phyloP scores from a whole-genome alignment of 2,797 vertebrate genomes.

The Rhinichthys osculus region DNA sequence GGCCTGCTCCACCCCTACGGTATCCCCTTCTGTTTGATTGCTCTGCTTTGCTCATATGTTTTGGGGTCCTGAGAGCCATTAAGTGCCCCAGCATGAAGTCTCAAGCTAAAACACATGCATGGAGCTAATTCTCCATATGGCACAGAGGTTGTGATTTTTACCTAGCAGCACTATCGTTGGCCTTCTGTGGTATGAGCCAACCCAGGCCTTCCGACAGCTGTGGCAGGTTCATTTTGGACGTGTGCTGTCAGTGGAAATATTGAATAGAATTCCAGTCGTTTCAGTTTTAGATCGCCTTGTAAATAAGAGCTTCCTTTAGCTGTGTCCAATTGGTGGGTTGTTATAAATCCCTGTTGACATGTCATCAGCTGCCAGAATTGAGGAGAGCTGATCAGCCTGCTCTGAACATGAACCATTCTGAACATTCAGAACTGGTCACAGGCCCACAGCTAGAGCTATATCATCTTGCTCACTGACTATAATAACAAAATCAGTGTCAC shows the following conservation, averaged over 20 bases:
- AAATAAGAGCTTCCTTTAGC: constrained; percentile 43
- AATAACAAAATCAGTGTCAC: neutral
- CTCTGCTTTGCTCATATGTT: constrained; percentile 43
- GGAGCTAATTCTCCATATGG: constrained; percentile 55
- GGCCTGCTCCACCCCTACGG: constrained; percentile 31
- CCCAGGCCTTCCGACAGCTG: constrained; percentile 57
- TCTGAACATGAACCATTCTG: constrained; percentile 20
- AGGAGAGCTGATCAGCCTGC: constrained; percentile 9
- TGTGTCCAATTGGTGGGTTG: constrained; percentile 17
- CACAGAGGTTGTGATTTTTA: constrained; percentile 41
- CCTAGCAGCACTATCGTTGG: constrained; percentile 36
- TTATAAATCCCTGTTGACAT: constrained; percentile 27
- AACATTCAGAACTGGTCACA: constrained; percentile 37
- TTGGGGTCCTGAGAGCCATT: constrained; percentile 55
- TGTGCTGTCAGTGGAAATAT: constrained; percentile 63
- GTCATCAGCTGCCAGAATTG: constrained; percentile 33
- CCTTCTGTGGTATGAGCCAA: constrained; percentile 36
- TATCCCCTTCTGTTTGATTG: constrained; percentile 54
- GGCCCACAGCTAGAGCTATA: constrained; percentile 5
- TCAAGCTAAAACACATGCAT: constrained; percentile 62
- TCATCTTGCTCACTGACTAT: neutral
- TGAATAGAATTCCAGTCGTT: constrained; percentile 65
- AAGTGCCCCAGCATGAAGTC: constrained; percentile 61
- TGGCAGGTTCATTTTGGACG: constrained; percentile 50
- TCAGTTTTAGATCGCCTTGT: constrained; percentile 47